A percentile compares a stretch with the other conserved stretches of the same genome.
phyloP scores from a whole-genome alignment of 1,140 invertebrate genomes.

The Oscheius sp. region DNA sequence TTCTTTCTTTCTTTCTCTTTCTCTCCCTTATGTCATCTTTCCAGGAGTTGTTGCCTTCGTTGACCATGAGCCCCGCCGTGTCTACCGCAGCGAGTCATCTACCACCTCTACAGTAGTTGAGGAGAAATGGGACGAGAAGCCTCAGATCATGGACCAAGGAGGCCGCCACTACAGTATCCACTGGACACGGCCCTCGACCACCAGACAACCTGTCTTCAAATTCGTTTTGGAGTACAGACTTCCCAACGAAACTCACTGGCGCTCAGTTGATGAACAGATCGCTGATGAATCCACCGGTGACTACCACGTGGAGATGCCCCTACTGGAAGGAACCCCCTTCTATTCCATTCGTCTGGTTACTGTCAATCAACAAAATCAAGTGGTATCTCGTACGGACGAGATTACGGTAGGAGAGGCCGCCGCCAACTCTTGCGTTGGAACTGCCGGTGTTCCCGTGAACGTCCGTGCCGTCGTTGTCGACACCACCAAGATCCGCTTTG shows the following conservation, averaged over 20 bases:
- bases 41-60: conserved; percentile 60
- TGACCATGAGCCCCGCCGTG: conserved; percentile 55
- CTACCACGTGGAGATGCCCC: conserved; percentile 15
- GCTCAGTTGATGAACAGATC: conserved; percentile 41
- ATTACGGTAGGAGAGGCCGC: conserved; percentile 40
- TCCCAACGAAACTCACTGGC: conserved; percentile 57
- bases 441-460: conserved; percentile 45
- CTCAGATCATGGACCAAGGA: conserved; percentile 49
- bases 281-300: conserved; percentile 34
- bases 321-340: conserved; percentile 37
- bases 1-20: neutral
- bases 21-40: conserved; percentile 34
- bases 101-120: conserved; percentile 38
- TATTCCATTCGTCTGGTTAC: conserved; percentile 53
- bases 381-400: conserved; percentile 53
- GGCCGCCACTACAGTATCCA: conserved; percentile 49
- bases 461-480: conserved; percentile 41
- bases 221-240: conserved; percentile 55
- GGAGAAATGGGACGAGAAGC: conserved; percentile 41
- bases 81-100: conserved; percentile 29
- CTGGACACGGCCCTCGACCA: conserved; percentile 47
- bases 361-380: conserved; percentile 43
- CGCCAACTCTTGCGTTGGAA: conserved; percentile 39
- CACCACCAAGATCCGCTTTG: conserved; percentile 22
- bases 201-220: conserved; percentile 10